These are phyloP conservation scores for Tylochromis polylepis DNA, from an alignment of 2,113 vertebrate genomes.

Conservation along the genomic window DNA sequence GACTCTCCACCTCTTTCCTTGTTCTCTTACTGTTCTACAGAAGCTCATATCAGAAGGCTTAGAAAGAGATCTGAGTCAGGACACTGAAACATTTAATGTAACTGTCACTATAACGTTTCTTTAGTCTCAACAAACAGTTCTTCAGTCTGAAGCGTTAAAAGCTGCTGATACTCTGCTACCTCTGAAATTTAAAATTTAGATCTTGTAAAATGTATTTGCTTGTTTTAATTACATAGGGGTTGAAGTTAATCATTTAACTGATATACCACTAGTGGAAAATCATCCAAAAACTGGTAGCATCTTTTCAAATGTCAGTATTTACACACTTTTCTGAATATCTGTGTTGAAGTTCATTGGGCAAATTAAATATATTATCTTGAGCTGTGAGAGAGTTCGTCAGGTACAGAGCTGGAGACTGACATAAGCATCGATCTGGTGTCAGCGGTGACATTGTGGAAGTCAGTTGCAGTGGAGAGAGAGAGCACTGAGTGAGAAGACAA, in stretches of 20 bases:
- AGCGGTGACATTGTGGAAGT: not conserved
- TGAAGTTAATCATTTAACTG: not conserved
- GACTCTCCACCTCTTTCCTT: not conserved
- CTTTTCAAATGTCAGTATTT: not conserved
- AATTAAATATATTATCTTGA: not conserved
- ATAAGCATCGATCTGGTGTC: not conserved
- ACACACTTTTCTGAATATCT: not conserved
- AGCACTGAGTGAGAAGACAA: not conserved
- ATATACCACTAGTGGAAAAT: accelerated
- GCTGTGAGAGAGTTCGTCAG: not conserved
- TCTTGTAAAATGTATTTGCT: not conserved
- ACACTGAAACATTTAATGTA: not conserved
- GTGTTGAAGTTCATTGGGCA: not conserved
- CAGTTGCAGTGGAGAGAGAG: not conserved
- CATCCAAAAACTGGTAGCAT: not conserved
- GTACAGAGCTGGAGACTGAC: not conserved
- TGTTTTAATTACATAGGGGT: not conserved
- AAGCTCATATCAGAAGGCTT: not conserved
- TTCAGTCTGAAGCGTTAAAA: not conserved
- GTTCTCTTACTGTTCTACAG: not conserved
- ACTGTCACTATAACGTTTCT: not conserved
- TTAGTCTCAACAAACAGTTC: not conserved
- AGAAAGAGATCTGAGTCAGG: not conserved
- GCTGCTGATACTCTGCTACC: not conserved
- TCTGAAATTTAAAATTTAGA: not conserved